Percentiles rank a stretch among this genome's conserved stretches.
These are phyloP conservation scores for Polyergus mexicanus DNA, from an alignment of 1,140 invertebrate genomes.

Conservation along the genomic window DNA sequence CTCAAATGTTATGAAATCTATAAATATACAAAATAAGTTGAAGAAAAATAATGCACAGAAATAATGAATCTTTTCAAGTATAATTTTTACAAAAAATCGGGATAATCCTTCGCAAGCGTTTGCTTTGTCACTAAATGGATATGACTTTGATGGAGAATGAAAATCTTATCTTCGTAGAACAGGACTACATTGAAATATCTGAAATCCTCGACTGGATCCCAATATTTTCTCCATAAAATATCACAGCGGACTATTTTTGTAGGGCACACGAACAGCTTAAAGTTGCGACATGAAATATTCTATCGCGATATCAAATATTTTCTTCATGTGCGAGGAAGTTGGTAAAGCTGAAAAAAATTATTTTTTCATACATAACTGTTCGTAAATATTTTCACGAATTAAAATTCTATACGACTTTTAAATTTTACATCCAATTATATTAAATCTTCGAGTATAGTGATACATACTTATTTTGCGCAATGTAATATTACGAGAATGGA, in stretches of 20 bases:
- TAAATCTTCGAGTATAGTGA: not conserved
- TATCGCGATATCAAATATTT: conserved; percentile 22
- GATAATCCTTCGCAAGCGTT: conserved; percentile 62
- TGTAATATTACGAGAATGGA: not conserved
- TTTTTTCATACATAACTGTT: not conserved
- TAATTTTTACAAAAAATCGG: conserved; percentile 64
- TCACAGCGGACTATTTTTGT: conserved; percentile 17
- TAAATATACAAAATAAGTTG: not conserved
- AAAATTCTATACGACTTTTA: not conserved
- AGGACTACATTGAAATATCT: conserved; percentile 39
- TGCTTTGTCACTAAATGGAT: conserved; percentile 7
- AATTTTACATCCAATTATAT: not conserved
- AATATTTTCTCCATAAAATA: conserved; percentile 25
- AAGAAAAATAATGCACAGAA: not conserved
- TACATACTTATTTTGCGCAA: not conserved
- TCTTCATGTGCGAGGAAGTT: not conserved
- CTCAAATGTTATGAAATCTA: not conserved
- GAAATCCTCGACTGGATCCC: conserved; percentile 31
- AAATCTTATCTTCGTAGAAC: conserved; percentile 58
- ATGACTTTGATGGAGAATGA: conserved; percentile 59
- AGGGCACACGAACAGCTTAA: conserved; percentile 3
- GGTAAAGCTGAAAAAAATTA: conserved; percentile 27
- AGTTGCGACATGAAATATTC: conserved; percentile 37
- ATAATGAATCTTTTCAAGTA: not conserved
- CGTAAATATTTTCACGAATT: not conserved